phyloP scores from a whole-genome alignment of 1,140 invertebrate genomes.

The Meteorus sp. region DNA sequence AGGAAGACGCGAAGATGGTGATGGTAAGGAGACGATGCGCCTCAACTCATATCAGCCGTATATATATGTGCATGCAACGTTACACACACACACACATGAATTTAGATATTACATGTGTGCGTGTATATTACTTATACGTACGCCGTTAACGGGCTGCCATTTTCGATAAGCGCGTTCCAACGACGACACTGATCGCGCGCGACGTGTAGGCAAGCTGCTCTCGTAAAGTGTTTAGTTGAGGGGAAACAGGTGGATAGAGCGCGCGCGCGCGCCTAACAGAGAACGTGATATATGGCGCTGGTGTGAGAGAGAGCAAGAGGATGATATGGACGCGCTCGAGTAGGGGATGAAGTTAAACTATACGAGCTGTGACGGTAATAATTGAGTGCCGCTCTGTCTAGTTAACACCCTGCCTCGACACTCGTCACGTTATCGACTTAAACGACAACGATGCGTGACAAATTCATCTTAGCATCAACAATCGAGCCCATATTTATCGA shows the following conservation, averaged over 20 bases:
- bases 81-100: constrained; percentile 4
- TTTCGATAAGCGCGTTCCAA: constrained; percentile 53
- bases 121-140: constrained; percentile 30
- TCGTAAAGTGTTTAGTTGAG: constrained; percentile 59
- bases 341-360: constrained; percentile 51
- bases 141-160: constrained; percentile 54
- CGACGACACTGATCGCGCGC: constrained; percentile 54
- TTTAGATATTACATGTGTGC: constrained; percentile 1
- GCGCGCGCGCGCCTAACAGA: constrained; percentile 7
- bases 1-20: constrained; percentile 32
- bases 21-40: constrained; percentile 1
- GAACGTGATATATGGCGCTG: constrained; percentile 21
- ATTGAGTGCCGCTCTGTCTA: constrained; percentile 60
- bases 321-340: constrained; percentile 17
- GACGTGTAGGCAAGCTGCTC: constrained; percentile 57
- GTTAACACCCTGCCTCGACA: constrained; percentile 44
- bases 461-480: constrained; percentile 48
- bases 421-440: constrained; percentile 36
- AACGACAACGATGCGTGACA: constrained; percentile 56
- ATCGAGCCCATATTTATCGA: too few species aligned
- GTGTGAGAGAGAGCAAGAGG: constrained; percentile 12
- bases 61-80: too few species aligned
- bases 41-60: too few species aligned
- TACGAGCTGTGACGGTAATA: constrained; percentile 59
- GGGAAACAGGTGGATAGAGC: constrained; percentile 44